A percentile compares a stretch with the other conserved stretches of the same genome.
These are phyloP conservation scores for Fopius arisanus DNA, from an alignment of 1,140 invertebrate species.

Conservation along the genomic window DNA sequence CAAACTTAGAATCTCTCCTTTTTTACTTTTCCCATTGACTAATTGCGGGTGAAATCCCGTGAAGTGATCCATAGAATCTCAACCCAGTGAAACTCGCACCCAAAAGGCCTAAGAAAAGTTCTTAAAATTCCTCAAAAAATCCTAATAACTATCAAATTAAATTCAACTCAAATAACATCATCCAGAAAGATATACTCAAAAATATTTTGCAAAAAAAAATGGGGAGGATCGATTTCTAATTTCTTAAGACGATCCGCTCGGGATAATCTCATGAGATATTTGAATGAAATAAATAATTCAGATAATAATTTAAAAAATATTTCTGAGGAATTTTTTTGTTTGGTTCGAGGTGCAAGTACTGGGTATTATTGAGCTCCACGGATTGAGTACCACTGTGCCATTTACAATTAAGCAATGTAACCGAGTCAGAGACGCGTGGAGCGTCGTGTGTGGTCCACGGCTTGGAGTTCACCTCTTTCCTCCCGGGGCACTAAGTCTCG, in stretches of 20 bases:
- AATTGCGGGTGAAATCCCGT: constrained; percentile 1
- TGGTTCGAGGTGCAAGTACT: too few relatives aligned
- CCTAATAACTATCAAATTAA: too few relatives aligned
- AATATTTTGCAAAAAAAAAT: too few relatives aligned
- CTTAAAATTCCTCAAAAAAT: too few relatives aligned
- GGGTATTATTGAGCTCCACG: constrained; percentile 11
- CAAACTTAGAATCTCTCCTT: neutral
- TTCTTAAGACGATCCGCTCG: neutral
- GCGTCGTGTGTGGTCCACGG: constrained; percentile 63
- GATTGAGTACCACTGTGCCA: constrained; percentile 59
- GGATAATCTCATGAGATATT: neutral
- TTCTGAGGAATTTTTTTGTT: too few relatives aligned
- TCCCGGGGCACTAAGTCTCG: constrained; percentile 35
- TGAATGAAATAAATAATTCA: too few relatives aligned
- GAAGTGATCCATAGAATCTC: neutral
- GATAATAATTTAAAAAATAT: too few relatives aligned
- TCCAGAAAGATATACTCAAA: too few relatives aligned
- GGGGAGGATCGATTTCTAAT: too few relatives aligned
- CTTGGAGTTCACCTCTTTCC: constrained; percentile 57
- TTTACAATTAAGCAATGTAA: constrained; percentile 67
- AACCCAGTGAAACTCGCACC: neutral
- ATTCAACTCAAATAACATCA: too few relatives aligned
- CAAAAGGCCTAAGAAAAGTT: too few relatives aligned
- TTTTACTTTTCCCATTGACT: neutral
- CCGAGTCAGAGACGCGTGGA: constrained; percentile 65